A percentile compares a stretch with the other conserved stretches of the same genome.
Conservation (phyloP, 2,888 invertebrate species). For the Drosophila kokeensis region DNA sequence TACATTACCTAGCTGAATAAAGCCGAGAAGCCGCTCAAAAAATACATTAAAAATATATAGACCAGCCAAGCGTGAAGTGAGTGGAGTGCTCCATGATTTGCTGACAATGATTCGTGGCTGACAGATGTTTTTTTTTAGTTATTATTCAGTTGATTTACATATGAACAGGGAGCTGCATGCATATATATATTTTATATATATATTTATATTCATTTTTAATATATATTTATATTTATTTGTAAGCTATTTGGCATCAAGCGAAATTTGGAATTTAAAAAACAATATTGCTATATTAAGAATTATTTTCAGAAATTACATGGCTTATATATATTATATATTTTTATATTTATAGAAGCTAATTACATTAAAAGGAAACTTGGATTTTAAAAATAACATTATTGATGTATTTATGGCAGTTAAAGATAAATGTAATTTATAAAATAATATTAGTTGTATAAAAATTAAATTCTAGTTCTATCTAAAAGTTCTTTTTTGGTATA, state of each 20-base stretch:
- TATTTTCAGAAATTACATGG: not conserved
- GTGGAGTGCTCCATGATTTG: conserved; percentile 4
- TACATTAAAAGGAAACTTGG: not conserved
- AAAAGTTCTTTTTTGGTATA: not conserved
- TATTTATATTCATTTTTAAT: not conserved
- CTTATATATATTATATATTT: not conserved
- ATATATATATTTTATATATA: not conserved
- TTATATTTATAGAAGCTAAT: not conserved
- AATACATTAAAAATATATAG: not conserved
- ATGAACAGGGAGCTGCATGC: not conserved
- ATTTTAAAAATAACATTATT: not conserved
- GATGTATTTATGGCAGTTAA: not conserved
- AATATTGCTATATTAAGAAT: not conserved
- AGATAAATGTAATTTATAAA: not conserved
- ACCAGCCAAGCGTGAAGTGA: conserved; percentile 11
- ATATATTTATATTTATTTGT: not conserved
- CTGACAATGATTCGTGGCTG: not conserved
- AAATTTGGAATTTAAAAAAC: not conserved
- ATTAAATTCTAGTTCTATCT: not conserved
- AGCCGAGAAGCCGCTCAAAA: not conserved
- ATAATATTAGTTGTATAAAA: not conserved
- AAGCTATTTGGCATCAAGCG: not conserved
- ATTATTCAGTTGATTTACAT: conserved; percentile 1
- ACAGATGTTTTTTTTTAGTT: not conserved
- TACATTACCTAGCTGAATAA: not conserved